These are phyloP conservation scores for Nipponacmea schrenckii DNA, from an alignment of 2,888 invertebrate genomes.

Conservation along the genomic window DNA sequence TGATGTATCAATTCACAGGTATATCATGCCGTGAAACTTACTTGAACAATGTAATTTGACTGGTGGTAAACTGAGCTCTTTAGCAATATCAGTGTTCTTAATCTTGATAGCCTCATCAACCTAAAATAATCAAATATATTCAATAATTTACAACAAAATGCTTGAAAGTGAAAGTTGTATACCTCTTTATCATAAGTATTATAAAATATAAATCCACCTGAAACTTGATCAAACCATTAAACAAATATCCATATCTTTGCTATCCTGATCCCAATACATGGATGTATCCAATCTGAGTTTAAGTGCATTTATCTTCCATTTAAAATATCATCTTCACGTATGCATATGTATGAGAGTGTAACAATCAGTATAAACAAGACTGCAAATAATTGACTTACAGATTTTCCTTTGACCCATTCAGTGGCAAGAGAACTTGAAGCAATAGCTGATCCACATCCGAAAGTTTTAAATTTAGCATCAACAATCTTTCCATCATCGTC, in stretches of 20 bases:
- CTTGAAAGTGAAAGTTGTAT: neutral
- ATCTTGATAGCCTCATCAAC: conserved; percentile 89
- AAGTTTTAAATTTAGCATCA: conserved; percentile 99
- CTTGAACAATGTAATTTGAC: conserved; percentile 99
- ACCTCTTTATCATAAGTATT: neutral
- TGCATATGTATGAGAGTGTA: neutral
- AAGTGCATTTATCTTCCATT: too few relatives aligned
- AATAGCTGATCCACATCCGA: conserved; percentile 98
- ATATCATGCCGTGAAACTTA: conserved; percentile 71
- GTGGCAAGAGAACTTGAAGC: conserved; percentile 96
- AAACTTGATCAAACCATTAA: too few relatives aligned
- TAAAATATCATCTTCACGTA: too few relatives aligned
- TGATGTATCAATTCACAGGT: too few relatives aligned
- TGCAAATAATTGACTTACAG: conserved; percentile 67
- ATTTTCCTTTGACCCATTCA: conserved; percentile 97
- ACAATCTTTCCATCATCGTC: conserved; percentile 96
- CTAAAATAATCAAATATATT: conserved; percentile 63
- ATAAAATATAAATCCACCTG: neutral
- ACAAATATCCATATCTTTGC: too few relatives aligned
- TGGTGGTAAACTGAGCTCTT: conserved; percentile 96
- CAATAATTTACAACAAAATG: neutral
- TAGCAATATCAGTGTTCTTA: conserved; percentile 97
- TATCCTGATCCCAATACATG: too few relatives aligned
- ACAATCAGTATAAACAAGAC: neutral
- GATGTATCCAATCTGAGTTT: too few relatives aligned